Evolutionary conservation across 2,888 invertebrate genomes (phyloP), one percentile per base, ranked within the genome.

Genomic region (Piscicola geometra): DNA sequence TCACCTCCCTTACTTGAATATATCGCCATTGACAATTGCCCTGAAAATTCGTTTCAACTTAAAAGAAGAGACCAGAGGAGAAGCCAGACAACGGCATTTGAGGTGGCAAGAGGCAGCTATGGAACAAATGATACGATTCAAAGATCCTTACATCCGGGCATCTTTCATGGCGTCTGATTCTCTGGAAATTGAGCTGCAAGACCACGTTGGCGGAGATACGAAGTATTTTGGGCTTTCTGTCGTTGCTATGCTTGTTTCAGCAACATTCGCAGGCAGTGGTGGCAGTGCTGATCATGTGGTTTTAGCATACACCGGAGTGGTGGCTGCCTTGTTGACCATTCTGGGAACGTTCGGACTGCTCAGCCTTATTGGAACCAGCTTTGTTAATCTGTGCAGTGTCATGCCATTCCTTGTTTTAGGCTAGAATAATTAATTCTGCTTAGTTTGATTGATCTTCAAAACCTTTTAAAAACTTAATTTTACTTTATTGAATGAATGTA

Each of bases 321-420:
- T 78, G 18, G 76, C 78, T 3, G 78, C 78, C 12, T 71, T 78
- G 30, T 30, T 78, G 25, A 70, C 78, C 41, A 78, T 78, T 28
- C 25, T 78, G 30, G 78, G 68, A 18, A 69, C 78, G 0, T 78
- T 76, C 36, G 78, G 78, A 21, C 35, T 76, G 18, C 52, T 78
- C 36, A 73, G 76, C 30, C 70, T 78, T 12, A 41, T 60, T 0
- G 81, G 81, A 1, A 69, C 80, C 25, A 74, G 76, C 1, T 80
- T 81, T 67, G 82, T 81, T 72, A 79, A 80, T 74, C 80, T 81
- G 18, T 81, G 81, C 28, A 81, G 81, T 5, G 79, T 80, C 25
- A 79, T 80, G 76, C 82, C 82, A 5, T 82, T 81, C 56, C 76
- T 82, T 0, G 78, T 81, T 5, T 72, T 81, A 64, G 82, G 81